Base-by-base conservation (phyloP, 2,113 vertebrate species). In the Chamaea fasciata region DNA sequence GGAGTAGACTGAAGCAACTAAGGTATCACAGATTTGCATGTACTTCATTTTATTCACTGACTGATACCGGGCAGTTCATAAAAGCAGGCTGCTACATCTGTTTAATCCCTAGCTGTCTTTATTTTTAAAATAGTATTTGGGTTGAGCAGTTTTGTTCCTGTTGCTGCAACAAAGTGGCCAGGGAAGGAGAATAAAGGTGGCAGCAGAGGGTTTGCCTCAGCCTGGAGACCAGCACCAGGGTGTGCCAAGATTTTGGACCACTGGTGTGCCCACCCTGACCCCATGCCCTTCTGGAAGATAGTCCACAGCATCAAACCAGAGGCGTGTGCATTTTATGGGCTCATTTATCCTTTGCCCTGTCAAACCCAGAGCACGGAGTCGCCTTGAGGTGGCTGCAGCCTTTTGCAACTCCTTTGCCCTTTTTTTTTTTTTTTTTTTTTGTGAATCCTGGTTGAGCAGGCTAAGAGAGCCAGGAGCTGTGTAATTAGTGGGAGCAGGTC, bases 301-400 rank as follows among this genome's bases (percentile, higher is more conserved):
- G 9, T 19, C 17, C 46, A 46, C n/a, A 55, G 64, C 56, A 42
- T 27, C 52, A 57, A 79, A 47, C 24, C 33, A 70, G 46, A 55
- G 49, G 5, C 15, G 19, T 1, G 1, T 46, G 60, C 50, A 21
- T 22, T 69, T 91, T 42, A 28, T 23, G 37, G 56, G 30, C 52
- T 78, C 35, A 3, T 53, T 85, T 33, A 9, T 74, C 63, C 80
- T 92, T 50, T 55, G 18, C 35, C 22, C 4, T 49, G 21, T 37
- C 69, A 67, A 11, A 46, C 42, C 28, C 2, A 2, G 35, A 37
- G 35, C 57, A 46, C 4, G 0, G 16, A 42, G 14, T 46, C 13
- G 11, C 57, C 35, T 68, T 1, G 0, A 7, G n/a, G 18, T 21
- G 30, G 49, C 83, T 46, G 17, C 31, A 88, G 35, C n/a, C 37